Base-by-base conservation (phyloP, 2,797 vertebrate species). In the Micropoecilia bifurca region DNA sequence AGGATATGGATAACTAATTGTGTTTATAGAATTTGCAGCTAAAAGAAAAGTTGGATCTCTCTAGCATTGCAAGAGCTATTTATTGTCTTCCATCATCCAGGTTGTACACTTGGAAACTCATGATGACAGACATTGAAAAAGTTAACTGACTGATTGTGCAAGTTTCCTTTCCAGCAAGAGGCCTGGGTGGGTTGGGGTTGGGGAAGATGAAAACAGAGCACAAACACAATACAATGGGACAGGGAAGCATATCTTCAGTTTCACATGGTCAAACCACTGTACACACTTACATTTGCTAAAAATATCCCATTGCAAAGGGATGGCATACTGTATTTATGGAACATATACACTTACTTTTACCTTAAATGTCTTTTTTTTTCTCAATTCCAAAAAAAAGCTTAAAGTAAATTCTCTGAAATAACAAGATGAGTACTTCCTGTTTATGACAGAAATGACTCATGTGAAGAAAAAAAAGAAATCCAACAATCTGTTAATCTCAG, bases 201-300 rank as follows among this genome's bases (percentile, higher is more conserved):
- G 4, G 25, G 80, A 71, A 78, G 76, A 85, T 75, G 48, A 84
- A 76, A 69, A 16, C 41, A 75, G 73, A 76, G 73, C 50, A 71
- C 80, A 83, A 83, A 81, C 83, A 79, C 75, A 75, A 88, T 90
- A 94, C 94, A 95, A 93, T 93, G 82, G 92, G 12, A 85, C 20
- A 28, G 84, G 92, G 92, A 93, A 92, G 75, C 75, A 14, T 79
- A 82, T 83, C 75, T 83, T 73, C 45, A 73, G 78, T 43, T 89
- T 75, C 79, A 87, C 86, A 84, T 71, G 75, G 33, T 87, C 80
- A 77, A 83, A 80, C 83, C 71, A 76, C 71, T 53, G 71, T 13
- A 59, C 41, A 80, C 86, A 87, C 77, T 76, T 76, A 79, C 69
- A 47, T 16, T 4, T 3, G 13, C 80, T 90, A 91, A 89, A 92